Base-by-base conservation (phyloP, 1,140 invertebrate species). In the Leguminivora glycinivorella region DNA sequence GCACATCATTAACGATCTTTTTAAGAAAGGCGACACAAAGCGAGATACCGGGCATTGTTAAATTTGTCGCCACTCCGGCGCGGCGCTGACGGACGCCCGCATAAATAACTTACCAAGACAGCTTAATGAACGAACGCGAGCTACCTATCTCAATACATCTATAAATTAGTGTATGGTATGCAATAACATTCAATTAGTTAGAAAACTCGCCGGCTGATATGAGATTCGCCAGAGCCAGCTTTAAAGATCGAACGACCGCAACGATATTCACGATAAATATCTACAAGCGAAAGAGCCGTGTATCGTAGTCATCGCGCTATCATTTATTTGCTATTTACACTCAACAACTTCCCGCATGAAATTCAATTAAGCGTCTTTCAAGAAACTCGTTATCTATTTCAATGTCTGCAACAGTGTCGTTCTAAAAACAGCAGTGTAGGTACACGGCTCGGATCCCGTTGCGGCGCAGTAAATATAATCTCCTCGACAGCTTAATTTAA, bases 401-500 rank as follows among this genome's bases (percentile, higher is more conserved):
- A 63, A 31, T 63, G 58, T n/a, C 17, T 31, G 58, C 25, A 26
- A 29, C 58, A 17, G 26, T 63, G 26, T 22, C 47, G 47, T 43
- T 56, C 40, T 69, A 69, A 56, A 69, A 25, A 56, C 43, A 31
- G 68, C 26, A 25, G 38, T 67, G 31, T 43, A n/a, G n/a, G n/a
- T n/a, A 38, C 12, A 67, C 38, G 17, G 66, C 19, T 43, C 2
- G 34, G 17, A 63, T 63, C 24, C 69, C 43, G 24, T 38, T 31
- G 73, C 67, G 56, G 34, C 76, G 85, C 86, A 87, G 83, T 90
- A 90, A 90, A 90, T 91, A 90, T 90, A 73, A 82, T 81, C 83
- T 81, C 80, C 76, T 70, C 76, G 89, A 91, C 89, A 91, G 88
- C 85, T 91, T 90, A 76, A 90, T 91, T 91, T 90, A 90, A 91